Evolutionary conservation across 2,113 vertebrate genomes (phyloP).

Genomic region (Callaeas wilsoni): DNA sequence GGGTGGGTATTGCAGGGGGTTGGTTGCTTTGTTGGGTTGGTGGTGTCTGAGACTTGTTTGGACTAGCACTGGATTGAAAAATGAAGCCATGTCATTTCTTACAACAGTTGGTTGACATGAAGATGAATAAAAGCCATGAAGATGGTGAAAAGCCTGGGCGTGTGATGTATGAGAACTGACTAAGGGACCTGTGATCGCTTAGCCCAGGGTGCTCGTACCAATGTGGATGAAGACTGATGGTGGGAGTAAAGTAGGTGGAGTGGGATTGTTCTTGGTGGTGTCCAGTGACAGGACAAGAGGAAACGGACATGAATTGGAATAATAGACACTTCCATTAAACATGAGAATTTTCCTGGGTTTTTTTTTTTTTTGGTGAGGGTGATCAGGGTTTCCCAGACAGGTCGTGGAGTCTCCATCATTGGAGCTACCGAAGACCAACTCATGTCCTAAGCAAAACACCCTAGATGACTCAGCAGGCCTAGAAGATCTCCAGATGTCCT

Average conservation of each 20-base stretch:
- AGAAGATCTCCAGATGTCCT: background rate
- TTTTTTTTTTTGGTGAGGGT: background rate
- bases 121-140: background rate
- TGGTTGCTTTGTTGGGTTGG: fast-evolving
- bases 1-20: background rate
- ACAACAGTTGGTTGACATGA: background rate
- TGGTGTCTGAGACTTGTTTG: background rate
- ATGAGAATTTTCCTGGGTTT: background rate
- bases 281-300: background rate
- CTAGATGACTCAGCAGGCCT: background rate
- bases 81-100: background rate
- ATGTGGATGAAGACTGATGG: background rate
- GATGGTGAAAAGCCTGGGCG: background rate
- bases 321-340: background rate
- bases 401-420: background rate
- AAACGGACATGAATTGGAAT: background rate
- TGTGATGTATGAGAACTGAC: too few species aligned
- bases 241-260: background rate
- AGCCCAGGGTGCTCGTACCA: background rate
- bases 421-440: background rate
- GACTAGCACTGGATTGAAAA: background rate
- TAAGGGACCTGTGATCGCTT: background rate
- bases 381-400: background rate
- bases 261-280: background rate
- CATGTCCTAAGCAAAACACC: background rate